Base-by-base conservation (phyloP, 2,797 vertebrate species). In the Anabas testudineus region DNA sequence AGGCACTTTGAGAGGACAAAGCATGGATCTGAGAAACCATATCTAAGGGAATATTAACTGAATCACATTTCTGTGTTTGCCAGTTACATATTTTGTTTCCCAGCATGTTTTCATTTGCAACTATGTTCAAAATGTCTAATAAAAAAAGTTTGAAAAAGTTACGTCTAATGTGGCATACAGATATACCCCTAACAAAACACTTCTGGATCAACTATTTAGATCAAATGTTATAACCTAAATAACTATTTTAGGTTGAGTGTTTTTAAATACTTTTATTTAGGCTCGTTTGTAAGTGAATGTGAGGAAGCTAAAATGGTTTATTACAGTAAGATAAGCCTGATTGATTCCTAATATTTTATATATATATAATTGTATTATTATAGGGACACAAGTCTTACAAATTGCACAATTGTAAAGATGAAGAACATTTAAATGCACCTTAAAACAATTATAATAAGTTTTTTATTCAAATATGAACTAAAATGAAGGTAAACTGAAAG, bases 1-100 rank as follows among this genome's bases (percentile, higher is more conserved):
- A 36, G 32, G 10, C 12, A 47, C 62, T 41, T n/a, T n/a, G 46
- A 55, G 51, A 67, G 45, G 19, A 71, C 32, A 63, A 24, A 36
- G 12, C 37, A 54, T 37, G 21, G 39, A 36, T 47, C 22, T 43
- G 21, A 72, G 47, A 42, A 34, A 55, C 58, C 39, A 4, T 15
- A 21, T 48, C 2, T 65, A 16, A 64, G 22, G 10, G 8, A 41
- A 66, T 22, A 2, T 12, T 10, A 66, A 67, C 28, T 24, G 32
- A 12, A 54, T 15, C 18, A 2, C 51, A 30, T 28, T 13, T 61
- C n/a, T 46, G 15, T 32, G 12, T 53, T 10, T 1, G 19, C 5
- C 16, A 36, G 1, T 22, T 37, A n/a, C 19, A 10, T 3, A 6
- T 39, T 18, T 21, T 15, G n/a, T 51, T 60, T 54, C 49, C 0